Evolutionary conservation across 2,113 vertebrate species (phyloP), one percentile per base, ranked within the genome.

Genomic region (Mugil cephalus): DNA sequence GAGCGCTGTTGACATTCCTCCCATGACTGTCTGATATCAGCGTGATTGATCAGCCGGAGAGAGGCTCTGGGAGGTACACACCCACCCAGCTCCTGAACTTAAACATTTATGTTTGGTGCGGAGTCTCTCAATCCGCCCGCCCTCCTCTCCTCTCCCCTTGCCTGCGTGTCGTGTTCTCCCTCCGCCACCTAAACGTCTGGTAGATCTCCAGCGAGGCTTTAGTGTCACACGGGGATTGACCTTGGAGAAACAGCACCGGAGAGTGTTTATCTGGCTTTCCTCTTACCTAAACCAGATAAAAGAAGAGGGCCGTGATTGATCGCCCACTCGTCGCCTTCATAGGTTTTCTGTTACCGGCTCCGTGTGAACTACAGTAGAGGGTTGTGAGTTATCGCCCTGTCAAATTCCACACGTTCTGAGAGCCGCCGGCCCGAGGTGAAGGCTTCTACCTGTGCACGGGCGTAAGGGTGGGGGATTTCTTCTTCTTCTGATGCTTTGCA

Each of bases 1-100:
- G 80, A 89, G 73, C 13, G 54, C 75, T 91, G 90, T 89, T 90
- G 90, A 89, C 91, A 92, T 92, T 91, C 91, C 84, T 90, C 80
- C 84, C 74, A 84, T 87, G 86, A 87, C 85, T 86, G 77, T 89
- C 86, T 88, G 89, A 92, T 92, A 92, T 89, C 84, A 74, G 81
- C 19, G 60, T 88, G 89, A 92, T 88, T 86, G 87, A 92, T 90
- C 77, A 84, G 71, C 54, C 43, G 1, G 61, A 65, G 70, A 47
- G 30, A 48, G 50, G 79, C 74, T 87, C 86, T 79, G 88, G 82
- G 78, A 88, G 82, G 75, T 83, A 60, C 77, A 73, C 74, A 65
- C 83, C 53, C 61, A 39, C 79, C 52, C 64, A 63, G 78, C 81
- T 86, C 80, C 81, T 70, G 76, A 80, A 87, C 72, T 87, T 88